These are phyloP conservation scores for Caenorhabditis doughertyi DNA, from an alignment of 2,888 invertebrate species.

Conservation along the genomic window DNA sequence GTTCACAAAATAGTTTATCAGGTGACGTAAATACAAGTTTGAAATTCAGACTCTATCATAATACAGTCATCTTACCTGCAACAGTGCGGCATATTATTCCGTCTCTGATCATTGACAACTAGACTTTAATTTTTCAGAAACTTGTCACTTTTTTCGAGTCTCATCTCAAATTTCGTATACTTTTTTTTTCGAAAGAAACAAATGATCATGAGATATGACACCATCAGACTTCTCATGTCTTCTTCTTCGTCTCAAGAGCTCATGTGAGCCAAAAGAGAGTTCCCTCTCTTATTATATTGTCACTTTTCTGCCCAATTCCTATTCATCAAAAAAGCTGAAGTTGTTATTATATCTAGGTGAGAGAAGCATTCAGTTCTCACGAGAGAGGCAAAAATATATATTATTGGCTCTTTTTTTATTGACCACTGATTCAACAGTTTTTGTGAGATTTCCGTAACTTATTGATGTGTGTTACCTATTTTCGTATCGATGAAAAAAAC, in stretches of 20 bases:
- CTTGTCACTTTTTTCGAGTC: constrained; percentile 10
- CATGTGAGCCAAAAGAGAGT: constrained; percentile 10
- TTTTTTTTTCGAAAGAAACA: constrained; percentile 15
- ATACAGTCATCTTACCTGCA: no score
- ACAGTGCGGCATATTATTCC: no score
- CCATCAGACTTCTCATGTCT: not conserved
- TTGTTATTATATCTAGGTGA: constrained; percentile 9
- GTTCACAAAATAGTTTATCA: no score
- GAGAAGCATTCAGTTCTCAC: no score
- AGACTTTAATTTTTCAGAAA: constrained; percentile 4
- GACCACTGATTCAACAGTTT: no score
- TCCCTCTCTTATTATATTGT: constrained; percentile 11
- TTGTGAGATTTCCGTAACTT: no score
- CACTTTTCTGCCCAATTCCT: constrained; percentile 6
- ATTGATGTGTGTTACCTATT: no score
- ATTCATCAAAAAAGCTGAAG: constrained; percentile 27
- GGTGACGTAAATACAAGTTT: no score
- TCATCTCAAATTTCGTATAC: constrained; percentile 36
- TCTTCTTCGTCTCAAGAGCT: constrained; percentile 5
- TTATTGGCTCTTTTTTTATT: no score
- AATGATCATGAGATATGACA: constrained; percentile 31
- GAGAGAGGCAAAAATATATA: no score
- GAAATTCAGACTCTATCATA: no score
- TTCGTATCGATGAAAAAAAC: no score
- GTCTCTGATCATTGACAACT: not conserved